Conservation (phyloP, 2,888 invertebrate species). For the Amaurobius ferox region DNA sequence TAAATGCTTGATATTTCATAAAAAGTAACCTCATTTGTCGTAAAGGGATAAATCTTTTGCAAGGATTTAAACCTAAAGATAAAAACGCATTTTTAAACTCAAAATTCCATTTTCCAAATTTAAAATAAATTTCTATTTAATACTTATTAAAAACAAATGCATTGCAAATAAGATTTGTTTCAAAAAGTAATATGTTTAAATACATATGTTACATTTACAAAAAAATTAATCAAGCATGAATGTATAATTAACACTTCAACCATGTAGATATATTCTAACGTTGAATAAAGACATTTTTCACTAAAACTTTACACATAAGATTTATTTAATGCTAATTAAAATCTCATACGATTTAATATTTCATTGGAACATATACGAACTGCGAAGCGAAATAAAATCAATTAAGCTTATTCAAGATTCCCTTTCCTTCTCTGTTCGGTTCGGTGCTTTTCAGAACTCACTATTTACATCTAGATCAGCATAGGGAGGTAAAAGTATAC, state of each 20-base stretch:
- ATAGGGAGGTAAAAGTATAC: not conserved
- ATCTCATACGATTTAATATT: not conserved
- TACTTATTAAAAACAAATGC: too few relatives aligned
- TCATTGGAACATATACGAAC: not conserved
- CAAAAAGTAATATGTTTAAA: too few relatives aligned
- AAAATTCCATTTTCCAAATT: too few relatives aligned
- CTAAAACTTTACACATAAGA: not conserved
- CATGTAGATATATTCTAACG: not conserved
- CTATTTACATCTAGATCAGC: not conserved
- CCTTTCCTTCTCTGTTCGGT: not conserved
- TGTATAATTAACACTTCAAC: not conserved
- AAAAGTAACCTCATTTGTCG: too few relatives aligned
- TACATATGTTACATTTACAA: too few relatives aligned
- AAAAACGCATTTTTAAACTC: too few relatives aligned
- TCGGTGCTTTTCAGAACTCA: not conserved
- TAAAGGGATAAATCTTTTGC: too few relatives aligned
- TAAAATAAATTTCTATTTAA: too few relatives aligned
- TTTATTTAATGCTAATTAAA: not conserved
- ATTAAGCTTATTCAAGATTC: slow-evolving; percentile 2
- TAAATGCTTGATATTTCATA: too few relatives aligned
- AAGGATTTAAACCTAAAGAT: too few relatives aligned
- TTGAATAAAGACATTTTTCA: not conserved
- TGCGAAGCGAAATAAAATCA: not conserved
- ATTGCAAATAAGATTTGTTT: too few relatives aligned
- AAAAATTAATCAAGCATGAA: too few relatives aligned